phyloP scores from a whole-genome alignment of 2,113 vertebrate species.

The Semnopithecus entellus region DNA sequence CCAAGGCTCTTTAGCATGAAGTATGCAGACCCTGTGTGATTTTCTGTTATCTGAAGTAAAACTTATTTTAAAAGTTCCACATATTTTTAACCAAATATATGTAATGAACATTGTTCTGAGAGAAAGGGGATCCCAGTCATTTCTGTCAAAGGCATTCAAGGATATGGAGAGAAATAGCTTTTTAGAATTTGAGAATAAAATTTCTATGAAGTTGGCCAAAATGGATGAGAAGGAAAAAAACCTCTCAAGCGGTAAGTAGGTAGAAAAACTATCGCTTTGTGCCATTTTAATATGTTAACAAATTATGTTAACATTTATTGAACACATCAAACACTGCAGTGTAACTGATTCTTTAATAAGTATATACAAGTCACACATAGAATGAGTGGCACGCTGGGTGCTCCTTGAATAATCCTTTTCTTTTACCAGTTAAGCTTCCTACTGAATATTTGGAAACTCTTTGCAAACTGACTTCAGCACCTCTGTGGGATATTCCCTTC shows the following conservation, averaged over 20 bases:
- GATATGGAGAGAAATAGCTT: not conserved
- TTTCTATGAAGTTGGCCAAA: not conserved
- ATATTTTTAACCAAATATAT: not conserved
- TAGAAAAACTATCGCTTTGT: not conserved
- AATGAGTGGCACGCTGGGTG: not conserved
- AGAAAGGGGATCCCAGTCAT: not conserved
- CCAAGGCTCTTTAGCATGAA: not conserved
- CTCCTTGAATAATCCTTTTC: not conserved
- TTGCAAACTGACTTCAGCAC: not conserved
- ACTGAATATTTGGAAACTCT: not conserved
- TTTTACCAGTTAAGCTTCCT: not conserved
- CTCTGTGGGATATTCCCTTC: not conserved
- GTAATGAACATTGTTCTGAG: not conserved
- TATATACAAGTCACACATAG: not conserved
- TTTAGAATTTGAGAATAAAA: slow-evolving; percentile 1
- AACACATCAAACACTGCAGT: not conserved
- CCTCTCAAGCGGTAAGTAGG: not conserved
- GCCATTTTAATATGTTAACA: not conserved
- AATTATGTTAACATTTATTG: not conserved
- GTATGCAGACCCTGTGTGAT: not conserved
- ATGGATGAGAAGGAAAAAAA: not conserved
- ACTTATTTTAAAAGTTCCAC: not conserved
- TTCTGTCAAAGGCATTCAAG: not conserved
- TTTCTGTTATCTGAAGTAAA: not conserved
- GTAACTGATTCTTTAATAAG: not conserved